Evolutionary conservation across 2,888 invertebrate genomes (phyloP).

Genomic region (Leptarthrus brevirostris): DNA sequence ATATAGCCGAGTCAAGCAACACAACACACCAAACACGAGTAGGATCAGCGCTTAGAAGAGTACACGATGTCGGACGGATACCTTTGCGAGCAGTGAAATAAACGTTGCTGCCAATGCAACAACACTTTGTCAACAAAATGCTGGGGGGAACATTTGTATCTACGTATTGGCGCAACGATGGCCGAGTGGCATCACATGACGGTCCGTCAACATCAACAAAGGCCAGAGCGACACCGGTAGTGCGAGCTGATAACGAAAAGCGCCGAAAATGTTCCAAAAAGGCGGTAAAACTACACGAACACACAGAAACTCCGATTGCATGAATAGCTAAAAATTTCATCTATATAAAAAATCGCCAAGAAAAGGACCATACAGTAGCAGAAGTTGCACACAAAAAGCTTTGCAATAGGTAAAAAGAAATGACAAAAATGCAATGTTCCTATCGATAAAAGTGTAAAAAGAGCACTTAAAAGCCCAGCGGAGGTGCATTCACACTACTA

Average conservation of each 20-base stretch:
- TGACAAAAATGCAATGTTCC: slow-evolving; percentile 26
- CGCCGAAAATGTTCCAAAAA: slow-evolving; percentile 1
- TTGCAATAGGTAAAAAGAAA: slow-evolving; percentile 5
- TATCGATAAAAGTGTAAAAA: slow-evolving; percentile 45
- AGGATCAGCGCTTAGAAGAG: slow-evolving; percentile 28
- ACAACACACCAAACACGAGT: slow-evolving; percentile 28
- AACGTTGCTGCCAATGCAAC: slow-evolving; percentile 5
- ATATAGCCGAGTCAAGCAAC: slow-evolving; percentile 1
- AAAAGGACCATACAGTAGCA: slow-evolving; percentile 21
- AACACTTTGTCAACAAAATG: slow-evolving; percentile 30
- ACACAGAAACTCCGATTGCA: neutral
- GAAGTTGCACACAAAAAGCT: slow-evolving; percentile 38
- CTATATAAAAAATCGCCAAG: slow-evolving; percentile 16
- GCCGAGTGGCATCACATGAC: neutral
- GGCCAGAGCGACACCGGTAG: neutral
- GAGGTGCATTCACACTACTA: slow-evolving; percentile 3
- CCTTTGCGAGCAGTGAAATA: slow-evolving; percentile 1
- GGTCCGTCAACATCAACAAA: neutral
- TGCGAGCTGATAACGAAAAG: neutral
- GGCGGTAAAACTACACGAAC: neutral
- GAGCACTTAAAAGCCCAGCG: slow-evolving; percentile 25
- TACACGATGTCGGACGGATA: neutral
- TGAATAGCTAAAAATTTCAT: neutral
- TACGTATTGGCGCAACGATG: slow-evolving; percentile 15
- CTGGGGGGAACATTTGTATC: neutral